Conservation (phyloP, 1,140 invertebrate genomes). For the Nasonia giraulti region DNA sequence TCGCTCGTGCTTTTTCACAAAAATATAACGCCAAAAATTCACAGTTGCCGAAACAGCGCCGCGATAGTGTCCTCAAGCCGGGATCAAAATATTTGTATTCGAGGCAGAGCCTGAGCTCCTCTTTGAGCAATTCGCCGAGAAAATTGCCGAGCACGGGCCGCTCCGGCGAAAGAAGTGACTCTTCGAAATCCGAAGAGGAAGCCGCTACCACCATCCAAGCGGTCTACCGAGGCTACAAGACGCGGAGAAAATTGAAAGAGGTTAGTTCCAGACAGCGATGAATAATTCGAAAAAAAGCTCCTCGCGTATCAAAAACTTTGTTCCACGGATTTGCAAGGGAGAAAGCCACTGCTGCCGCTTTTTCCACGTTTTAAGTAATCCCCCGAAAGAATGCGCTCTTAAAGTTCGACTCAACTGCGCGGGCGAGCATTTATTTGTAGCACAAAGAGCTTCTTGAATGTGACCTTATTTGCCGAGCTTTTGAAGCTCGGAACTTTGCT, state of each 20-base stretch:
- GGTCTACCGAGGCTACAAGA: slow-evolving; percentile 81
- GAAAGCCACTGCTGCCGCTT: too few species aligned
- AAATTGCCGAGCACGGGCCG: neutral
- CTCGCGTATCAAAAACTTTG: neutral
- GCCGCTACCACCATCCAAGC: slow-evolving; percentile 84
- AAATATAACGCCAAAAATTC: too few species aligned
- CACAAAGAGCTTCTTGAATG: slow-evolving; percentile 24
- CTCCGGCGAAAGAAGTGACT: slow-evolving; percentile 43
- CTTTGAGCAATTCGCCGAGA: neutral
- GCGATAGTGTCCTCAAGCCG: neutral
- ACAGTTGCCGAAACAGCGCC: neutral
- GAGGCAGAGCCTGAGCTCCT: neutral
- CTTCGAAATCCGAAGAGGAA: slow-evolving; percentile 67
- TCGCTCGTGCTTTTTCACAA: too few species aligned
- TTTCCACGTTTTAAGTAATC: neutral
- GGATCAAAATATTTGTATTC: neutral
- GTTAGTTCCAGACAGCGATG: slow-evolving; percentile 55
- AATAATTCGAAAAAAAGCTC: neutral
- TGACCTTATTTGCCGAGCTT: slow-evolving; percentile 16
- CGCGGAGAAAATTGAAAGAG: slow-evolving; percentile 79
- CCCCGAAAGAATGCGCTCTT: neutral
- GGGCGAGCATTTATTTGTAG: neutral
- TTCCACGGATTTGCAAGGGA: neutral
- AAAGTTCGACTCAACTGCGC: slow-evolving; percentile 9
- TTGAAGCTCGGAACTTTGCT: neutral